A percentile compares a stretch with the other conserved stretches of the same genome.
Conservation (phyloP, 2,797 vertebrate species). For the Ciconia nigra region DNA sequence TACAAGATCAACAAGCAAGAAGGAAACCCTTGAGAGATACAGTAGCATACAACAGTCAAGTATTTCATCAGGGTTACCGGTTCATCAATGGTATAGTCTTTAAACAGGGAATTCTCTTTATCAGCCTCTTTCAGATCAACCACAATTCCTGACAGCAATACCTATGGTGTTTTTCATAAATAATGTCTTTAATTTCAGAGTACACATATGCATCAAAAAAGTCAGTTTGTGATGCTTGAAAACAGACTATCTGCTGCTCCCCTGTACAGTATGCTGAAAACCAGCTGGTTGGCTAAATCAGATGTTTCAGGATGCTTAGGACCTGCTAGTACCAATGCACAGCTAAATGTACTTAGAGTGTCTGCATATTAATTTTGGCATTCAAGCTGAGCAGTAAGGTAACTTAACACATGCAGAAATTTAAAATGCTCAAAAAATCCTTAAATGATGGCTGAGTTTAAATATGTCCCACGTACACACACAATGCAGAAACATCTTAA, state of each 20-base stretch:
- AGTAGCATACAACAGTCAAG: background rate
- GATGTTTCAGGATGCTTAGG: background rate
- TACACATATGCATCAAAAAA: background rate
- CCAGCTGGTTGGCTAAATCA: background rate
- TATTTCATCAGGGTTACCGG: slow-evolving; percentile 31
- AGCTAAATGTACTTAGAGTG: background rate
- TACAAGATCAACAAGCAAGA: background rate
- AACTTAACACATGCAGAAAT: background rate
- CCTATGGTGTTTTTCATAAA: slow-evolving; percentile 27
- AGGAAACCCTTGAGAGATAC: slow-evolving; percentile 7
- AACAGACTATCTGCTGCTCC: background rate
- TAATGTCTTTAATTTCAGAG: background rate
- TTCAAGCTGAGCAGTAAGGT: background rate
- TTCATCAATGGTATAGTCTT: slow-evolving; percentile 39
- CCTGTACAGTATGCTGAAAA: background rate
- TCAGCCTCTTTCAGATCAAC: slow-evolving; percentile 50
- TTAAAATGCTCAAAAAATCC: background rate
- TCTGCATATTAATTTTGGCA: background rate
- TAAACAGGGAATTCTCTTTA: slow-evolving; percentile 58
- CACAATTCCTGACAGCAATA: slow-evolving; percentile 51
- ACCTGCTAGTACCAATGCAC: background rate
- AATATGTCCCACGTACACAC: fast-evolving
- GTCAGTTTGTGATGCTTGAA: background rate
- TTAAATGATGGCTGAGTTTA: background rate
- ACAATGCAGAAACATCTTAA: background rate